These are phyloP conservation scores for Phytoseiulus persimilis DNA, from an alignment of 2,888 invertebrate genomes.

Conservation along the genomic window DNA sequence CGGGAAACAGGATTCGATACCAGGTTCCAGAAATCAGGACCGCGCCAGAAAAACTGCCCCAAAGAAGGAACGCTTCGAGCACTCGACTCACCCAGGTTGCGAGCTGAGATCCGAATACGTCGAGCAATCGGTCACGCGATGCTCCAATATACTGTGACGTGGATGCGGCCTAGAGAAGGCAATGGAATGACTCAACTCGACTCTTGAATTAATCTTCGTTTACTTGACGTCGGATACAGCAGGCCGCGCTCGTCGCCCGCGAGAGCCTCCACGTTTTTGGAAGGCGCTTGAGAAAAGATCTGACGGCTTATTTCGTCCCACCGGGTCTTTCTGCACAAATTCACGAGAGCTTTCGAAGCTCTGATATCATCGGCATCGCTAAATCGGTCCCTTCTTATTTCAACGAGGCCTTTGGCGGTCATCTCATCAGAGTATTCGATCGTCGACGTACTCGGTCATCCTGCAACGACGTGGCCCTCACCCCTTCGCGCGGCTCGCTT, in stretches of 20 bases:
- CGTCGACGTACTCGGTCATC: too few species aligned
- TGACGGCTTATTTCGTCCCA: background rate
- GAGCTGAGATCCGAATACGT: background rate
- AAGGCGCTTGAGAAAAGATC: background rate
- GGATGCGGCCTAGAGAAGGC: background rate
- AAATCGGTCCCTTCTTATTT: too few species aligned
- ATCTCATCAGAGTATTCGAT: too few species aligned
- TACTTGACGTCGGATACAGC: background rate
- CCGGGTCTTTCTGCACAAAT: background rate
- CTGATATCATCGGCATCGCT: background rate
- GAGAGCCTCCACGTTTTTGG: background rate
- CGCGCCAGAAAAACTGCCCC: background rate
- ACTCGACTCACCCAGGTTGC: background rate
- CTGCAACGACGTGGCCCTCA: too few species aligned
- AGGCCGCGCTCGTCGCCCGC: background rate
- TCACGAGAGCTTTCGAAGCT: background rate
- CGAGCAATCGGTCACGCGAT: background rate
- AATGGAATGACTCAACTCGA: background rate
- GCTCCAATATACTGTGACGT: background rate
- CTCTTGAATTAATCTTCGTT: background rate
- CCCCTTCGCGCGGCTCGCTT: too few species aligned
- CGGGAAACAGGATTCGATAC: background rate
- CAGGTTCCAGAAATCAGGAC: background rate
- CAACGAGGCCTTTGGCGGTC: too few species aligned
- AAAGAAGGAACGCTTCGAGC: background rate